A percentile compares a stretch with the other conserved stretches of the same genome.
These are phyloP conservation scores for Caenorhabditis auriculariae DNA, from an alignment of 2,888 invertebrate genomes.

Conservation along the genomic window DNA sequence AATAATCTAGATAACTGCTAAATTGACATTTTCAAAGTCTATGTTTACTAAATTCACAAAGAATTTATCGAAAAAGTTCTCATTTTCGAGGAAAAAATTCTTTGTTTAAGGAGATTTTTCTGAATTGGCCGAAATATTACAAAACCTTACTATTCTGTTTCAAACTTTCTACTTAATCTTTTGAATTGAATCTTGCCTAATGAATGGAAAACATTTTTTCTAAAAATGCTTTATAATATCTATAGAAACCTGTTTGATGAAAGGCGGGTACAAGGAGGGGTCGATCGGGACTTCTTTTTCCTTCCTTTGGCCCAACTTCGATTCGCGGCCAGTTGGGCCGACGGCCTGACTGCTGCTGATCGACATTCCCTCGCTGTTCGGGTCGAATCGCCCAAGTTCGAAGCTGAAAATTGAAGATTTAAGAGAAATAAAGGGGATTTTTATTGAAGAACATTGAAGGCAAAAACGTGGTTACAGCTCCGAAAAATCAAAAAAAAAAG, in stretches of 20 bases:
- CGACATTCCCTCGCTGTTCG: conserved; percentile 9
- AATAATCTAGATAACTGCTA: too few species aligned
- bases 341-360: conserved; percentile 17
- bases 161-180: conserved; percentile 1
- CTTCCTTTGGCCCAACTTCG: conserved; percentile 4
- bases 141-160: background rate
- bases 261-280: conserved; percentile 38
- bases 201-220: background rate
- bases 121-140: too few species aligned
- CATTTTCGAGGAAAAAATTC: too few species aligned
- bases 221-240: background rate
- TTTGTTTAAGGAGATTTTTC: too few species aligned
- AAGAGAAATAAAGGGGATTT: background rate
- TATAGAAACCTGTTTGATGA: conserved; percentile 39
- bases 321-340: background rate
- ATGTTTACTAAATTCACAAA: too few species aligned
- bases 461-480: too few species aligned
- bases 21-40: too few species aligned
- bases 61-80: too few species aligned
- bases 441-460: too few species aligned
- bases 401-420: background rate
- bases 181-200: background rate
- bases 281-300: conserved; percentile 19
- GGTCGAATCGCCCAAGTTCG: background rate
- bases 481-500: too few species aligned